Conservation (phyloP, 2,113 vertebrate genomes). For the Falcunculus frontatus region DNA sequence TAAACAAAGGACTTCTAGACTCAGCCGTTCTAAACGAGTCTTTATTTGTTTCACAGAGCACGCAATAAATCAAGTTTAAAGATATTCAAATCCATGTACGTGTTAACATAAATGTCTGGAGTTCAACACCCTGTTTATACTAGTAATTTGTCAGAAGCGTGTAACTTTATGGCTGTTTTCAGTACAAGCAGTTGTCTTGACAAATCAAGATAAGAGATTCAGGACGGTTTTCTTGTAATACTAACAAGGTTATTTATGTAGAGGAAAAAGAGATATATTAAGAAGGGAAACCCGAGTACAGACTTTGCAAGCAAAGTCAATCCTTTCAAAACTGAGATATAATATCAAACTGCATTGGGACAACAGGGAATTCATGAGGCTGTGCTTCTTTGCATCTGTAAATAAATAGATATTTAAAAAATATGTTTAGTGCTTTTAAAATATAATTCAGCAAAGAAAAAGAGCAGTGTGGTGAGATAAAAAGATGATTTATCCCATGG, state of each 20-base stretch:
- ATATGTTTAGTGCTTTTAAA: constrained; percentile 56
- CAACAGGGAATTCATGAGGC: background rate
- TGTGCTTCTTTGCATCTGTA: background rate
- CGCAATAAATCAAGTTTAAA: background rate
- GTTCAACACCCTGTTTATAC: background rate
- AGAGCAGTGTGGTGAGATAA: constrained; percentile 49
- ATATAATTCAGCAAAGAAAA: constrained; percentile 53
- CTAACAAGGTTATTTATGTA: background rate
- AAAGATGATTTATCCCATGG: constrained; percentile 64
- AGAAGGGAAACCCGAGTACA: background rate
- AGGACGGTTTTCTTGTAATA: background rate
- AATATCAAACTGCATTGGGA: background rate
- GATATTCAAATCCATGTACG: background rate
- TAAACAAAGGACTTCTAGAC: background rate
- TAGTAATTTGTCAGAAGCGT: background rate
- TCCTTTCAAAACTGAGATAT: background rate
- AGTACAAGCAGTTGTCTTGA: background rate
- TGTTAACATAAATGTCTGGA: background rate
- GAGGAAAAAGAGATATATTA: background rate
- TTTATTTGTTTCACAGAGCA: background rate
- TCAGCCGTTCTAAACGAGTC: background rate
- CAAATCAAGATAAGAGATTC: background rate
- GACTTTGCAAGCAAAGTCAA: background rate
- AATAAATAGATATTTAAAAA: constrained; percentile 41
- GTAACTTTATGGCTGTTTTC: background rate